These are phyloP conservation scores for Eubasilissa regina DNA, from an alignment of 1,140 invertebrate genomes.

Conservation along the genomic window DNA sequence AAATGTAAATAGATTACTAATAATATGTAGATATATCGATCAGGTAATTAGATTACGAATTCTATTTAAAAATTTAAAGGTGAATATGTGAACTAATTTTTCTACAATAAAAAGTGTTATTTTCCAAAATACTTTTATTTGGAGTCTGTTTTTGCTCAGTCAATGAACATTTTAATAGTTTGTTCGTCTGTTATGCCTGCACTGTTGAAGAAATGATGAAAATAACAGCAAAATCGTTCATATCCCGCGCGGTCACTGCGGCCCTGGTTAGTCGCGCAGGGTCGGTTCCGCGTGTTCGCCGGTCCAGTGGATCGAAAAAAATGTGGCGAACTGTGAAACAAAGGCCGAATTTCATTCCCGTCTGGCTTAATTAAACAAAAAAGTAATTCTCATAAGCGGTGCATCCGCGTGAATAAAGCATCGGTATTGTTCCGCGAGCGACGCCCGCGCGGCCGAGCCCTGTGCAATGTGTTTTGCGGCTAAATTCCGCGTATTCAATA, in stretches of 20 bases:
- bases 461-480: too few species aligned
- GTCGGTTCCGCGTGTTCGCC: background rate
- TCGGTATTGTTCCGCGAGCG: conserved; percentile 22
- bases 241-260: background rate
- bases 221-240: background rate
- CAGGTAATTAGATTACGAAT: too few species aligned
- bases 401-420: conserved; percentile 39
- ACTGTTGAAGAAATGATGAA: background rate
- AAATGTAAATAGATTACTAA: too few species aligned
- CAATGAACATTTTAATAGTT: background rate
- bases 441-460: too few species aligned
- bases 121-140: too few species aligned
- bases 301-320: conserved; percentile 47
- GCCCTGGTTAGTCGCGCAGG: too few species aligned
- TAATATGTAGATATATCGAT: too few species aligned
- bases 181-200: background rate
- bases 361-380: conserved; percentile 50
- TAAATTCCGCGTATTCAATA: too few species aligned
- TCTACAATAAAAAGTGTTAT: too few species aligned
- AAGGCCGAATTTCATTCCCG: conserved; percentile 39
- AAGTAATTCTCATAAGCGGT: conserved; percentile 43
- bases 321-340: conserved; percentile 42
- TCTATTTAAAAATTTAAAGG: too few species aligned
- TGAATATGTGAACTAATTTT: too few species aligned
- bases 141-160: background rate